Conservation (phyloP, 30 jellyfish, hydroid and myxozoan species). For the Aurelia aurita region DNA sequence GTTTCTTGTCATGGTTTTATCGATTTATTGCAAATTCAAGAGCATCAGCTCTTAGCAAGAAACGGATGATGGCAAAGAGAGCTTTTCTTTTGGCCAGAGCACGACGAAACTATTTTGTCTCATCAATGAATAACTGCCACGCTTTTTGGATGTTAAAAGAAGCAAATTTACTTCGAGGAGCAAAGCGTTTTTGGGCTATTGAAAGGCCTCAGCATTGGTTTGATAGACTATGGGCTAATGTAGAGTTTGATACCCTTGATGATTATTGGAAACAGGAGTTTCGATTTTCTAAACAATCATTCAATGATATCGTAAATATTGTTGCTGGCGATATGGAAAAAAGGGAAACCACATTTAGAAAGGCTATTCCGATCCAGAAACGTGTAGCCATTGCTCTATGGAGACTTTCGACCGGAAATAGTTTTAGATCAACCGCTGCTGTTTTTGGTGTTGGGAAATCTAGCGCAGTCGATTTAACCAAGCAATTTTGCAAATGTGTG, state of each 20-base stretch:
- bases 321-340: slow-evolving; percentile 45
- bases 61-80: slow-evolving; percentile 24
- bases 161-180: slow-evolving; percentile 2
- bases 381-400: slow-evolving; percentile 34
- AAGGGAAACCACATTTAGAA: slow-evolving; percentile 38
- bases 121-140: slow-evolving; percentile 12
- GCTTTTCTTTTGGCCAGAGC: slow-evolving; percentile 22
- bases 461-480: slow-evolving; percentile 29
- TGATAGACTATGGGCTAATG: neutral
- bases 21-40: too few species aligned
- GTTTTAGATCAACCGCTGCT: slow-evolving; percentile 19
- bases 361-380: slow-evolving; percentile 26
- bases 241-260: too few species aligned
- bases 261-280: too few species aligned
- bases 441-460: slow-evolving; percentile 67
- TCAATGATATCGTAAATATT: slow-evolving; percentile 9
- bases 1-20: slow-evolving; percentile 9
- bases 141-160: neutral
- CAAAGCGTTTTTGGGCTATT: slow-evolving; percentile 24
- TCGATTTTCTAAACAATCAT: too few species aligned
- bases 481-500: slow-evolving; percentile 3
- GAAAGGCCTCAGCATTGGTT: slow-evolving; percentile 40
- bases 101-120: slow-evolving; percentile 10
- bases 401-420: too few species aligned
- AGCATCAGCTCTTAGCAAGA: slow-evolving; percentile 18